Base-by-base conservation (phyloP, 2,888 invertebrate species). In the Ormyrus pomaceus region DNA sequence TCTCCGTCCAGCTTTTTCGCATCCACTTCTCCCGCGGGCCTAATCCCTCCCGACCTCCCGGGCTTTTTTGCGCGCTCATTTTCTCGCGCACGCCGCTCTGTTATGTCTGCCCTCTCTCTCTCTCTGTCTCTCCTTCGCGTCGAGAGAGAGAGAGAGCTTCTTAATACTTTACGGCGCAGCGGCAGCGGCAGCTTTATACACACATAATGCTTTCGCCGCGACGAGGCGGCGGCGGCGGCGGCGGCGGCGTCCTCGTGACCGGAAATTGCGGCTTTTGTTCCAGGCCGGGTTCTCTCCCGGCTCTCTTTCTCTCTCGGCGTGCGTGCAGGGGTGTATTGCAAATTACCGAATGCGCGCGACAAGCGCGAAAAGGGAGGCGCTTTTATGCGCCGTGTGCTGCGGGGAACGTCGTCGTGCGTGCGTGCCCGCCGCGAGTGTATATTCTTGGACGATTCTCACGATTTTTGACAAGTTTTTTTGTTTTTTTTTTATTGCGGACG, bases 191-290 rank as follows among this genome's bases (percentile, higher is more conserved):
- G 46, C 48, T 69, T 58, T 48, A 58, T 34, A 34, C 34, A 34
- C 34, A 34, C 34, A 34, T 48, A 69, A 48, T 69, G 13, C 8
- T 45, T 13, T 34, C 34, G 34, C 34, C 34, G 34, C 53, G n/a
- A 11, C 46, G 6, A 9, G 6, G 34, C 34, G 34, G 34, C 3
- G 34, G 34, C 34, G 34, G 34, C 34, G 34, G 34, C 11, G 11
- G 53, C 53, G 11, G 48, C 4, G 48, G 34, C 53, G 46, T 53
- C 34, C 5, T 5, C 34, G 11, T 7, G 46, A 59, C 70, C 69
- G 70, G 70, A 79, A 74, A 74, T 65, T 65, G 69, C 53, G 64
- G 64, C 74, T 74, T 74, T 74, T 69, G 73, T 79, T 62, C 56
- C 34, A 34, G 34, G 34, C 34, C 34, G 34, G 34, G 19, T 19